Base-by-base conservation (phyloP, 2,797 vertebrate genomes). In the Pterois miles region DNA sequence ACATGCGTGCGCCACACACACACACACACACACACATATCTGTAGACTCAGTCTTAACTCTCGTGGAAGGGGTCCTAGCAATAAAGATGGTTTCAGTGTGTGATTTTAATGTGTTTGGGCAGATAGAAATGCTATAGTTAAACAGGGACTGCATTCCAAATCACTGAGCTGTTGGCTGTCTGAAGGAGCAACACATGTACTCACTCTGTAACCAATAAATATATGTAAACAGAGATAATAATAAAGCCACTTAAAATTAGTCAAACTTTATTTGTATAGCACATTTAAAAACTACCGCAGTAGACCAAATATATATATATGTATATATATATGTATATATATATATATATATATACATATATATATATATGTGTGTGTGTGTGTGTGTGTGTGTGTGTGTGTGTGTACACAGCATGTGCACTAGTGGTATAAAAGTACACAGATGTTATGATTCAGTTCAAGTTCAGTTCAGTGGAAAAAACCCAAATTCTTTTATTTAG, bases 51-150 rank as follows among this genome's bases (percentile, higher is more conserved):
- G 59, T n/a, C 54, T 48, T 48, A 48, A 60, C 48, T 46, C 56
- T 56, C 29, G 29, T 48, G 57, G 50, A 68, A 69, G 23, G 36
- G 10, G 56, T 66, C 36, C 29, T 46, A 40, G 56, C 16, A 76
- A 53, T 46, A 63, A 63, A 43, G 20, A 48, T 54, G 56, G 62
- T 60, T 62, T 54, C 54, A n/a, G n/a, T 54, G 38, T 63, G 57
- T 34, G 68, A 76, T 34, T 67, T 63, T 23, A 76, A 76, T 76
- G 59, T 54, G 43, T 76, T 63, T 52, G 38, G 31, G 46, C 62
- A 66, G 36, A 65, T 27, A 46, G 20, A 65, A 70, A 65, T 22
- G 18, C 6, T n/a, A 31, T 6, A 74, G 29, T 46, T 69, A 63
- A 34, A 56, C 29, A 60, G 43, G 52, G 33, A 57, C 43, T 74